These are phyloP conservation scores for Oriolus oriolus DNA, from an alignment of 2,113 vertebrate genomes.

Conservation along the genomic window DNA sequence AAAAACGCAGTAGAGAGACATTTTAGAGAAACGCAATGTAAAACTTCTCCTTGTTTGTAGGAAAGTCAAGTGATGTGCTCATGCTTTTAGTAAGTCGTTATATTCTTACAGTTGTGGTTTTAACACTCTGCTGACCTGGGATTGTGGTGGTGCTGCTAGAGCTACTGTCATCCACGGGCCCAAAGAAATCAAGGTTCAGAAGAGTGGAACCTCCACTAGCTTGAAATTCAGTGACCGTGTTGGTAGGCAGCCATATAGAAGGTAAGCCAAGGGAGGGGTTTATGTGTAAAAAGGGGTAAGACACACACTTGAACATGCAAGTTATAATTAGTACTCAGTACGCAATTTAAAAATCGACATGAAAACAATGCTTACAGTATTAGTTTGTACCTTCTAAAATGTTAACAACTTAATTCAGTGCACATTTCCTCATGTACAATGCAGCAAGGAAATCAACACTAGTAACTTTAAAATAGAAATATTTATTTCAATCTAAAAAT, in stretches of 20 bases:
- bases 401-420: constrained; percentile 76
- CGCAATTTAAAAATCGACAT: constrained; percentile 74
- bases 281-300: constrained; percentile 85
- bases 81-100: constrained; percentile 76
- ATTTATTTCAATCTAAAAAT: constrained; percentile 71
- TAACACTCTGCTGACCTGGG: constrained; percentile 92
- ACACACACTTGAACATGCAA: constrained; percentile 88
- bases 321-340: constrained; percentile 82
- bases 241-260: constrained; percentile 83
- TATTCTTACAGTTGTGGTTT: constrained; percentile 70
- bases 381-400: constrained; percentile 75
- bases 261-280: constrained; percentile 81
- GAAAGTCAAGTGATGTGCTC: constrained; percentile 80
- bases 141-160: constrained; percentile 90
- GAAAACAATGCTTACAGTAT: constrained; percentile 79
- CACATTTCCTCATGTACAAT: constrained; percentile 75
- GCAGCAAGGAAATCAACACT: constrained; percentile 71
- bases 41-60: constrained; percentile 78
- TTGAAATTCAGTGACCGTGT: constrained; percentile 84
- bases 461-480: constrained; percentile 62
- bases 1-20: constrained; percentile 45
- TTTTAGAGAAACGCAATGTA: constrained; percentile 28
- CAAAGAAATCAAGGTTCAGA: constrained; percentile 99
- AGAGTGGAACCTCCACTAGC: constrained; percentile 98
- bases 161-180: constrained; percentile 97